These are phyloP conservation scores for Crotalus helleri DNA, from an alignment of 2,113 vertebrate genomes.

Conservation along the genomic window DNA sequence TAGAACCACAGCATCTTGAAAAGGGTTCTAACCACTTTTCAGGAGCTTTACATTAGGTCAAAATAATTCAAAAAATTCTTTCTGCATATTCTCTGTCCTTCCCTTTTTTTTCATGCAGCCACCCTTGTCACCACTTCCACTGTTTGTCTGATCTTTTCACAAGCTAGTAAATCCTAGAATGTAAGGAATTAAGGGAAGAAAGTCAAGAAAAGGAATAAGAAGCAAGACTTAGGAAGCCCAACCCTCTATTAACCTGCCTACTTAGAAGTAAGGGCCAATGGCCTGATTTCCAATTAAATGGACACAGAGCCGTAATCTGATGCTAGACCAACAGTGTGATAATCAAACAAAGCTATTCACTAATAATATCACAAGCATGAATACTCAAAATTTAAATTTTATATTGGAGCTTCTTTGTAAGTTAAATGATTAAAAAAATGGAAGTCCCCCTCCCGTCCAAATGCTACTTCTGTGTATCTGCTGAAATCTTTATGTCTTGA, in stretches of 20 bases:
- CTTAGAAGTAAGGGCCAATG: neutral
- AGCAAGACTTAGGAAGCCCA: neutral
- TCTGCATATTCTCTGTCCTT: conserved; percentile 55
- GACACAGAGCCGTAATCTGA: conserved; percentile 36
- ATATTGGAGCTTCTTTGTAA: neutral
- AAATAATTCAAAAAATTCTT: conserved; percentile 71
- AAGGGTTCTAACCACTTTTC: conserved; percentile 77
- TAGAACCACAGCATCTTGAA: conserved; percentile 77
- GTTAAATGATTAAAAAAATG: conserved; percentile 22
- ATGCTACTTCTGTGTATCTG: neutral
- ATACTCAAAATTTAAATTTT: conserved; percentile 13
- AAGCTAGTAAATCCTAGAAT: conserved; percentile 47
- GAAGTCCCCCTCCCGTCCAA: neutral
- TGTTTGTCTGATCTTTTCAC: conserved; percentile 53
- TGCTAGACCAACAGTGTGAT: neutral
- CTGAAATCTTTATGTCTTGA: conserved; percentile 37
- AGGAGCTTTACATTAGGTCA: conserved; percentile 78
- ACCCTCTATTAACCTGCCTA: neutral
- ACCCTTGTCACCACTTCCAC: neutral
- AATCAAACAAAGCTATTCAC: conserved; percentile 24
- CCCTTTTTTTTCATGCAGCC: neutral
- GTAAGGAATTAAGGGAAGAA: conserved; percentile 5
- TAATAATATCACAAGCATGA: neutral
- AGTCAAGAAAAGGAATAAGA: neutral
- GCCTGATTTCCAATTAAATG: neutral